Evolutionary conservation across 2,113 vertebrate species (phyloP).

Genomic region (Oncorhynchus keta): DNA sequence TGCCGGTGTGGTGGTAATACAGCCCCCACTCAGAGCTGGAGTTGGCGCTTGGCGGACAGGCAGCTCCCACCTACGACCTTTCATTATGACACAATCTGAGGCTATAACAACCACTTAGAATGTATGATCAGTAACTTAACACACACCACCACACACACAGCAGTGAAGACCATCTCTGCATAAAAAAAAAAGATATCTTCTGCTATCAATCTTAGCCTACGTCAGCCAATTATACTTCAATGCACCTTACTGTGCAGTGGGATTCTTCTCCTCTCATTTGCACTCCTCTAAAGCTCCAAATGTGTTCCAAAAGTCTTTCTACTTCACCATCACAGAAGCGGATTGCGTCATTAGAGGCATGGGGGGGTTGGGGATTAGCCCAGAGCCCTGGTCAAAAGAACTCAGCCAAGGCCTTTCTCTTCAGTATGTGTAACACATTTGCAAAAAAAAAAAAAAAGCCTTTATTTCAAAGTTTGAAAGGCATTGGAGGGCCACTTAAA

Average conservation of each 20-base stretch:
- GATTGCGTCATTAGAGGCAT: not conserved
- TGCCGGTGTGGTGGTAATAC: no score
- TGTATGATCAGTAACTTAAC: not conserved
- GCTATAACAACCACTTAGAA: not conserved
- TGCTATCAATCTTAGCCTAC: no score
- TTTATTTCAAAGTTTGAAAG: not conserved
- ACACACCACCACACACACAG: not conserved
- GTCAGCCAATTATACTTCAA: not conserved
- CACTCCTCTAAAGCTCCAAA: not conserved
- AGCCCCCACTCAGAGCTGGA: no score
- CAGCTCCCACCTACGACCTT: no score
- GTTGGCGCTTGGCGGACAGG: not conserved
- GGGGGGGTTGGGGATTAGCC: no score
- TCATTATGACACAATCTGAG: not conserved
- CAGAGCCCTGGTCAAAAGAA: no score
- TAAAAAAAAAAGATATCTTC: not conserved
- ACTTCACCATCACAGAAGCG: not conserved
- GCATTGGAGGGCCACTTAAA: constrained; percentile 8
- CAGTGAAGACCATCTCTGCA: not conserved
- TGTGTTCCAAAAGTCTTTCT: not conserved
- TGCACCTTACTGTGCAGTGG: not conserved
- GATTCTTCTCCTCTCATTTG: not conserved
- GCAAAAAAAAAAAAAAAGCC: not conserved
- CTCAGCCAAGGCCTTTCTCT: not conserved
- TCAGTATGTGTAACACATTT: not conserved